These are phyloP conservation scores for Catocala nupta DNA, from an alignment of 2,888 invertebrate species.

Conservation along the genomic window DNA sequence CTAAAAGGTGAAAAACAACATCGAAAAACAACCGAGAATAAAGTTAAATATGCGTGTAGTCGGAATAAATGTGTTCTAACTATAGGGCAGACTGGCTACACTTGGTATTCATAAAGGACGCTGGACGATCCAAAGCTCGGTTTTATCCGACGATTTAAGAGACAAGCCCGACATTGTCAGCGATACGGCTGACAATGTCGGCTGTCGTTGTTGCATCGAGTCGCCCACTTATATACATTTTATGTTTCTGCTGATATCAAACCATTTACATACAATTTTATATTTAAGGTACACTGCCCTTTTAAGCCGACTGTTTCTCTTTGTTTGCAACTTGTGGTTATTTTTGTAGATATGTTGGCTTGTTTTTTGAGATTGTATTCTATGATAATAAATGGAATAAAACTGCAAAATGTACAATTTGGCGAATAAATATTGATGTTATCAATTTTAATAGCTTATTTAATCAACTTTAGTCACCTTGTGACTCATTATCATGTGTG, in stretches of 20 bases:
- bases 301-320: constrained; percentile 27
- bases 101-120: constrained; percentile 53
- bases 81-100: constrained; percentile 37
- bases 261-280: constrained; percentile 57
- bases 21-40: constrained; percentile 27
- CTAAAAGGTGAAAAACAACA: constrained; percentile 43
- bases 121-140: constrained; percentile 48
- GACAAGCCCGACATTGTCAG: constrained; percentile 66
- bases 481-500: no score
- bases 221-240: constrained; percentile 55
- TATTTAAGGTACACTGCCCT: constrained; percentile 47
- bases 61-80: constrained; percentile 39
- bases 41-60: constrained; percentile 32
- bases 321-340: constrained; percentile 19
- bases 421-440: no score
- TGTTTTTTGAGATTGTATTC: constrained; percentile 19
- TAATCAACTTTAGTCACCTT: no score
- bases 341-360: constrained; percentile 4
- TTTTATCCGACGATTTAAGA: constrained; percentile 74
- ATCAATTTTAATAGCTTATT: no score
- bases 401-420: no score
- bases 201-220: constrained; percentile 39
- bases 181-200: constrained; percentile 53
- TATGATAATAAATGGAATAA: constrained; percentile 2
- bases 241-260: constrained; percentile 63